A percentile compares a stretch with the other conserved stretches of the same genome.
Conservation (phyloP, 1,140 invertebrate genomes). For the Octopus sinensis region DNA sequence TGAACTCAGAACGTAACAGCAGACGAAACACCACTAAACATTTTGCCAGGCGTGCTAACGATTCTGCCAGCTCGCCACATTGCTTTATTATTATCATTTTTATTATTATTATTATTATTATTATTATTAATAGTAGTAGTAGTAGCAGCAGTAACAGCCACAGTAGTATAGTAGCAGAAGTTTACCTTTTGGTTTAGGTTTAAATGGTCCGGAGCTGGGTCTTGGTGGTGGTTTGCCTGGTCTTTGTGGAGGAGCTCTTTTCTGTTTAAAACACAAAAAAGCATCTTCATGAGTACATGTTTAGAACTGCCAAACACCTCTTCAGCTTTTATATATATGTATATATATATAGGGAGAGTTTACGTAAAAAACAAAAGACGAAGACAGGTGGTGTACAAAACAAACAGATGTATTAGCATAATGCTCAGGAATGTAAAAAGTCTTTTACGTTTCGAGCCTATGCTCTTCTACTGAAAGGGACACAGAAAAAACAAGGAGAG, state of each 20-base stretch:
- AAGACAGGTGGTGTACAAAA: too few relatives aligned
- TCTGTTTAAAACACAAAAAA: slow-evolving; percentile 14
- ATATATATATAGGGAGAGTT: too few relatives aligned
- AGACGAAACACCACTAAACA: too few relatives aligned
- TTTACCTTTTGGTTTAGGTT: slow-evolving; percentile 19
- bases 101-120: neutral
- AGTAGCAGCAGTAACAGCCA: neutral
- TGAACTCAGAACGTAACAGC: too few relatives aligned
- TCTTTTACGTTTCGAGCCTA: too few relatives aligned
- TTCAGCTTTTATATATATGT: neutral
- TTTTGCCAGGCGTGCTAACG: too few relatives aligned
- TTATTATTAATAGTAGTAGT: neutral
- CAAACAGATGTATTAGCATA: too few relatives aligned
- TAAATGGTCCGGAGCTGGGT: slow-evolving; percentile 42
- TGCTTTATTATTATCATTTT: neutral
- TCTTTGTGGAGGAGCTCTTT: slow-evolving; percentile 38
- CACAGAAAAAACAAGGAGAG: neutral
- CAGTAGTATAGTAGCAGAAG: neutral
- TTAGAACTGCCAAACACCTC: neutral
- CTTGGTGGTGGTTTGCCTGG: slow-evolving; percentile 49
- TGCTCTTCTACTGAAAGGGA: too few relatives aligned
- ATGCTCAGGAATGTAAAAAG: too few relatives aligned
- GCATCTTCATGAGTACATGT: neutral
- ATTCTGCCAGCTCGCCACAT: neutral
- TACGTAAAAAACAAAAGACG: too few relatives aligned